These are phyloP conservation scores for Drepana falcataria DNA, from an alignment of 2,888 invertebrate species.

Conservation along the genomic window DNA sequence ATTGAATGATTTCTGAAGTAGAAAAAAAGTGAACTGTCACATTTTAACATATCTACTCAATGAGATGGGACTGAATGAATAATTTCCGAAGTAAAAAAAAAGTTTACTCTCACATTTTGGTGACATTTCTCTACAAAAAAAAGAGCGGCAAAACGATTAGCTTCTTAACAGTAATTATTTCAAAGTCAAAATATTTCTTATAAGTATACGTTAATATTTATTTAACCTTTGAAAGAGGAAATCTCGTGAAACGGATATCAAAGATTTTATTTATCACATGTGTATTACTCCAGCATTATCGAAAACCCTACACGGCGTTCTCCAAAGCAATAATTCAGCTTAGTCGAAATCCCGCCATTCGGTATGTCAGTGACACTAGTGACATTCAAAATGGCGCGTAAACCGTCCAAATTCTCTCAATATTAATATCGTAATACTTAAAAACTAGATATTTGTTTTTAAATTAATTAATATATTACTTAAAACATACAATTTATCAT, in stretches of 20 bases:
- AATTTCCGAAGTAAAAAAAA: too few species aligned
- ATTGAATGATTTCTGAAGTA: too few species aligned
- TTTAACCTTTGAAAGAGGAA: too few species aligned
- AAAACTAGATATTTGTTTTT: slow-evolving; percentile 39
- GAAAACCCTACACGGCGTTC: slow-evolving; percentile 28
- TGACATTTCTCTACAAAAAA: too few species aligned
- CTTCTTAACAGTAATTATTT: too few species aligned
- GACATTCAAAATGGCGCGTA: slow-evolving; percentile 19
- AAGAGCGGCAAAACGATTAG: too few species aligned
- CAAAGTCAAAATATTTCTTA: too few species aligned
- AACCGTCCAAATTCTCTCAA: slow-evolving; percentile 36
- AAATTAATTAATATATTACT: slow-evolving; percentile 34
- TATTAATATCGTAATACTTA: slow-evolving; percentile 56
- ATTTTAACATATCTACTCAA: background rate
- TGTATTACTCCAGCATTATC: slow-evolving; percentile 1
- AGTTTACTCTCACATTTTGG: too few species aligned
- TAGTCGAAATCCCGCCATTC: slow-evolving; percentile 18
- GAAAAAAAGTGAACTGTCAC: slow-evolving; percentile 6
- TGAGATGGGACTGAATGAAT: background rate
- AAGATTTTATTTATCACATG: background rate
- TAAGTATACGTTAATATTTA: too few species aligned
- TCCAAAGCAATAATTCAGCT: slow-evolving; percentile 32
- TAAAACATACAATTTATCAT: slow-evolving; percentile 52
- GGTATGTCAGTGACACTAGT: slow-evolving; percentile 10
- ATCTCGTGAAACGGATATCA: too few species aligned